Percentiles rank a stretch among this genome's conserved stretches.
These are phyloP conservation scores for Cynocephalus volans DNA, from an alignment of 2,113 vertebrate genomes.

Conservation along the genomic window DNA sequence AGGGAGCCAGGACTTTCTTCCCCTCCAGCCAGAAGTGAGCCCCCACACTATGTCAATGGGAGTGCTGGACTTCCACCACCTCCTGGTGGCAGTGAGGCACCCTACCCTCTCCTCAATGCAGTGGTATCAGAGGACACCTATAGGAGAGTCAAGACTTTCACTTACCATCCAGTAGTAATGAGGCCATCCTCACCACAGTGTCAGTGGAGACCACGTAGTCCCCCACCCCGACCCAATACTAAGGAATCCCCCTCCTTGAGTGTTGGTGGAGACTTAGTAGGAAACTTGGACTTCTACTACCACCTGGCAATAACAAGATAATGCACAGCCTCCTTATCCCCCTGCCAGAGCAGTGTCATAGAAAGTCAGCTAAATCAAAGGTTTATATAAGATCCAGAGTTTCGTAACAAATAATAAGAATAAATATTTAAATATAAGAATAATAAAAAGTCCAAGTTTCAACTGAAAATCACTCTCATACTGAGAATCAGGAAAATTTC, in stretches of 20 bases:
- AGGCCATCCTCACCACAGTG: neutral
- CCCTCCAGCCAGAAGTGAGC: neutral
- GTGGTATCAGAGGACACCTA: neutral
- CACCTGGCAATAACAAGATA: neutral
- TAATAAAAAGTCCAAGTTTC: neutral
- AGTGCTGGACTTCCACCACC: too few species aligned
- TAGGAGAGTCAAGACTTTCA: neutral
- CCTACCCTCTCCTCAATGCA: neutral
- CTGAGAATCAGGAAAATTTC: neutral
- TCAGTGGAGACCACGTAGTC: neutral
- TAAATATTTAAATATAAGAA: too few species aligned
- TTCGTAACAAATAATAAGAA: neutral
- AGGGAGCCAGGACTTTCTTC: neutral
- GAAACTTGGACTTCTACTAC: neutral
- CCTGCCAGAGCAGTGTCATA: neutral
- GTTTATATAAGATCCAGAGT: slow-evolving; percentile 29
- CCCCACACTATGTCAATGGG: neutral
- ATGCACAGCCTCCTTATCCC: neutral
- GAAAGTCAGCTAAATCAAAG: neutral
- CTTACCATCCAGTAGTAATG: neutral
- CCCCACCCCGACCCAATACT: neutral
- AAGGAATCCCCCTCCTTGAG: neutral
- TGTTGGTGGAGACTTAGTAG: neutral
- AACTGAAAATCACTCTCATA: neutral
- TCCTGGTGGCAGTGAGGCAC: neutral